phyloP scores from a whole-genome alignment of 2,888 invertebrate genomes.

The Cerastis leucographa region DNA sequence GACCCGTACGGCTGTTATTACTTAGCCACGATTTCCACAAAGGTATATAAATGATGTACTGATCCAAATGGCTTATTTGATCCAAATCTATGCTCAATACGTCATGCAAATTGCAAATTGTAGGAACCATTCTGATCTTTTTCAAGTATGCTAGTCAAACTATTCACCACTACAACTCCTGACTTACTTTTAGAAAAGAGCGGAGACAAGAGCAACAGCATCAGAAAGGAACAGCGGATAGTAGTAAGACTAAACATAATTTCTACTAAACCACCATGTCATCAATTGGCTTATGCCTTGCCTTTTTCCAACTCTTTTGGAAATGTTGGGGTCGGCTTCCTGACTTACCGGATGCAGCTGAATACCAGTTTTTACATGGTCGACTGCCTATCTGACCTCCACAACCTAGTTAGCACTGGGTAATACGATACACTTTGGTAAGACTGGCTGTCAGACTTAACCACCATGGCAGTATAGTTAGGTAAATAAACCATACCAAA shows the following conservation, averaged over 20 bases:
- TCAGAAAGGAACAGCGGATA: not conserved
- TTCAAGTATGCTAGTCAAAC: not conserved
- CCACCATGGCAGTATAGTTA: not conserved
- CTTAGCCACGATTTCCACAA: conserved; percentile 27
- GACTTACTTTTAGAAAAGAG: not conserved
- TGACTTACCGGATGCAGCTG: not conserved
- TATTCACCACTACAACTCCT: not conserved
- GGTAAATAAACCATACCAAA: not conserved
- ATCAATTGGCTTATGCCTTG: not conserved
- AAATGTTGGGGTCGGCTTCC: not conserved
- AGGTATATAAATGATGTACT: not conserved
- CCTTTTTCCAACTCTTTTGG: not conserved
- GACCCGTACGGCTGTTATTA: no score
- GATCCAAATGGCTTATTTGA: not conserved
- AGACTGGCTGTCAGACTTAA: no score
- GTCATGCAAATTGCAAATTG: not conserved
- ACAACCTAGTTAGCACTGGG: not conserved
- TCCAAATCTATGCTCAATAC: not conserved
- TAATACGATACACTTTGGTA: not conserved
- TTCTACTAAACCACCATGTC: not conserved
- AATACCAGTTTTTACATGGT: no score
- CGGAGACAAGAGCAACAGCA: no score
- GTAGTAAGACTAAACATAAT: not conserved
- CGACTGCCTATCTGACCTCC: no score
- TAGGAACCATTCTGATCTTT: not conserved